Percentiles rank a stretch among this genome's conserved stretches.
These are phyloP conservation scores for Aythya baeri DNA, from an alignment of 2,113 vertebrate species.

Conservation along the genomic window DNA sequence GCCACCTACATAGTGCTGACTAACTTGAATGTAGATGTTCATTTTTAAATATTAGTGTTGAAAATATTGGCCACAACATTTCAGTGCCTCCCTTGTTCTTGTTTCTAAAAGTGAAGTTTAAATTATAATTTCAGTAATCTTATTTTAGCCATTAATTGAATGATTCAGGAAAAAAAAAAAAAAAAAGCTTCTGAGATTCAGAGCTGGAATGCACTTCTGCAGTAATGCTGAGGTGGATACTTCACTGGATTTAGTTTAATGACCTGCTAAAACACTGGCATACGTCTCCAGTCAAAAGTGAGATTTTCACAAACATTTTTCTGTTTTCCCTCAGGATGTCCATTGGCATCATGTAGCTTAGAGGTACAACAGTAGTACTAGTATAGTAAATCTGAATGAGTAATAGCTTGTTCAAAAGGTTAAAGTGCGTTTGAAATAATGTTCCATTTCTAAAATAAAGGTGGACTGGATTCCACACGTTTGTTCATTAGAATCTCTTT, in stretches of 20 bases:
- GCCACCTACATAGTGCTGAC: accelerated
- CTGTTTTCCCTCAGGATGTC: not conserved
- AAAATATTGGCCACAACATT: not conserved
- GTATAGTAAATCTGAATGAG: not conserved
- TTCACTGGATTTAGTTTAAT: not conserved
- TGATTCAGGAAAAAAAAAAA: not conserved
- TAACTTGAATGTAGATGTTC: not conserved
- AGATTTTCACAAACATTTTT: not conserved
- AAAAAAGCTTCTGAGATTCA: not conserved
- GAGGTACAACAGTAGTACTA: not conserved
- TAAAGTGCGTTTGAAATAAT: not conserved
- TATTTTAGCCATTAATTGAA: not conserved
- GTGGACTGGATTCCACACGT: not conserved
- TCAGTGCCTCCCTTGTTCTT: not conserved
- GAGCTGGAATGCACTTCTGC: not conserved
- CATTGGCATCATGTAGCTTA: not conserved
- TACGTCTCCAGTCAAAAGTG: not conserved
- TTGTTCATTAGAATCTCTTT: constrained; percentile 34
- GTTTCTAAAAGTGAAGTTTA: not conserved
- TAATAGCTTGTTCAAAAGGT: not conserved
- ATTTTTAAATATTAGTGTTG: not conserved
- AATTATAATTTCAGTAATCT: not conserved
- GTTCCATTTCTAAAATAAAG: not conserved
- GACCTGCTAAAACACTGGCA: not conserved
- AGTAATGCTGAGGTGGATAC: not conserved